Base-by-base conservation (phyloP, 2,113 vertebrate genomes). In the Oxyruncus cristatus region DNA sequence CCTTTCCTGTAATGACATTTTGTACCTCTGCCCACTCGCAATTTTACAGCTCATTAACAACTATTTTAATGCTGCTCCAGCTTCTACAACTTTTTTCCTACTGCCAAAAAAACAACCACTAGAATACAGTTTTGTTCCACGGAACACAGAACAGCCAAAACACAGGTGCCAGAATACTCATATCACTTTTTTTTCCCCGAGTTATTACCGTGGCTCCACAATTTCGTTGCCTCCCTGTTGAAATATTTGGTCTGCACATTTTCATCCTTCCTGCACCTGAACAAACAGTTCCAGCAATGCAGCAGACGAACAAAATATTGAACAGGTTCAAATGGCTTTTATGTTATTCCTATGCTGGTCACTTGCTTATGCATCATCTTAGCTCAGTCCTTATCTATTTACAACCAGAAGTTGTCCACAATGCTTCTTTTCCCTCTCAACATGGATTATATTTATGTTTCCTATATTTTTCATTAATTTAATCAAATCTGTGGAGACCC, bases 391-490 rank as follows among this genome's bases (percentile, higher is more conserved):
- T 76, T 67, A 71, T 26, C 49, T 85, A 46, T 55, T 67, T 85
- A 58, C 37, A 75, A 91, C 42, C 33, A 63, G 18, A 70, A 81
- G 42, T 50, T 72, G 42, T 63, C 39, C 23, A 27, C 35, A 93
- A 77, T 6, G 27, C 17, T 83, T n/a, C 32, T 80, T 61, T 78
- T 30, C 33, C 68, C 14, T 74, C 59, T 59, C 44, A 46, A 35
- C 30, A 65, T 22, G 47, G 68, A 33, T 52, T 56, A 17, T 16
- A 75, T 73, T 90, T 80, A 56, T 72, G 8, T 58, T 86, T 94
- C 88, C 33, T 74, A 37, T 52, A 61, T 92, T 96, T 94, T 87
- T 82, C 73, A 94, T 56, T 70, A 81, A 80, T 78, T 93, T 55
- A 74, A 85, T 85, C 71, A 93, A 84, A 91, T 61, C 58, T 62